Evolutionary conservation across 2,888 invertebrate species (phyloP), one percentile per base, ranked within the genome.

Genomic region (Himalopsyche anomala): DNA sequence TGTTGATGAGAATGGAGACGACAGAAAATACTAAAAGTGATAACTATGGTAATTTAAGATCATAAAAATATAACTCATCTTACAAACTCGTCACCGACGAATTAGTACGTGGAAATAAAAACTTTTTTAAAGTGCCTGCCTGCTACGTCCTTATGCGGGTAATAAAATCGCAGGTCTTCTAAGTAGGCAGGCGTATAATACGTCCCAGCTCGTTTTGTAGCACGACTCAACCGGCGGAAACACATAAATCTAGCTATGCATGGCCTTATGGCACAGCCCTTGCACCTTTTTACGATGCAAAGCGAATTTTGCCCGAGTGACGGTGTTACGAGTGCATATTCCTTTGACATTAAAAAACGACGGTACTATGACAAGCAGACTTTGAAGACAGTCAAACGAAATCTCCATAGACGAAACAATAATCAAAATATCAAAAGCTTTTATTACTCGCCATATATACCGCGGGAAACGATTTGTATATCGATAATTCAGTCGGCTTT

Each of bases 311-410:
- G 28, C 38, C 74, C 36, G 74, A 38, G 28, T 38, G 12, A 74
- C 74, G 74, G 28, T 74, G 36, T 28, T 74, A 74, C 74, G 74
- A 74, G 74, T 74, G 74, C 74, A 74, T 74, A 74, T 74, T 74
- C 74, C 74, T 74, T 74, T 74, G 74, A 74, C 74, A 74, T 74
- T 36, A 15, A 36, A 74, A 74, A 74, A 74, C 0, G 28, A 19
- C 62, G 38, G 2, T 74, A 36, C 12, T 9, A 15, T 15, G 15
- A 51, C 51, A 15, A 15, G 15, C 51, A 15, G 8, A 15, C 51
- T 51, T 8, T 51, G 51, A 51, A 51, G 51, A 51, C 15, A 15
- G 51, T 15, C 51, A 51, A 51, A 51, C 15, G 51, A 51, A 51
- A 51, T 51, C 51, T 51, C 51, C 15, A 51, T 5, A 51, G 15